These are phyloP conservation scores for Limnephilus lunatus DNA, from an alignment of 2,888 invertebrate genomes.

Conservation along the genomic window DNA sequence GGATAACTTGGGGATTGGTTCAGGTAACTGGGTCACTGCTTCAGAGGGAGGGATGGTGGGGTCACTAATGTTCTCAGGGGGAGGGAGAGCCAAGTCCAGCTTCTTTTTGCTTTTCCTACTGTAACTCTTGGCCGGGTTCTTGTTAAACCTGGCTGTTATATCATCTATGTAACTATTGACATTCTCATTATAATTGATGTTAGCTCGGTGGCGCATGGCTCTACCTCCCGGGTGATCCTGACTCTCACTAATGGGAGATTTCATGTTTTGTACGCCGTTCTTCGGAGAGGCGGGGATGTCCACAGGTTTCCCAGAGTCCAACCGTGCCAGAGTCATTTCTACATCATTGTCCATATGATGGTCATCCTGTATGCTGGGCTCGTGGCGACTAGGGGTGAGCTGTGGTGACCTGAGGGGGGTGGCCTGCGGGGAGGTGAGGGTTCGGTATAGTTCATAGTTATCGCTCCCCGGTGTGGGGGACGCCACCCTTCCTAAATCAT, in stretches of 20 bases:
- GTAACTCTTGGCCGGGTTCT: conserved; percentile 68
- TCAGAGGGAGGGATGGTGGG: conserved; percentile 67
- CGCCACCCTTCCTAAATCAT: conserved; percentile 68
- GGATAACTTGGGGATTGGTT: conserved; percentile 68
- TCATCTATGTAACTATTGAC: conserved; percentile 76
- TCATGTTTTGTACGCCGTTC: conserved; percentile 44
- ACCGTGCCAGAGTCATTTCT: conserved; percentile 59
- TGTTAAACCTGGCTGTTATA: conserved; percentile 73
- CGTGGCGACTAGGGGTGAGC: conserved; percentile 12
- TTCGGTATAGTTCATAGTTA: conserved; percentile 76
- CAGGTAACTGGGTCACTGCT: conserved; percentile 68
- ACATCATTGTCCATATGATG: conserved; percentile 47
- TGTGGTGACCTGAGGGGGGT: conserved; percentile 31
- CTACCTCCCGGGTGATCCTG: conserved; percentile 72
- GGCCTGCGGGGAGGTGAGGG: conserved; percentile 72
- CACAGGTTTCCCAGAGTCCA: conserved; percentile 59
- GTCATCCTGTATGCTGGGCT: conserved; percentile 56
- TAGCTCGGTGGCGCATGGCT: conserved; percentile 75
- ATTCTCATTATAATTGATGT: conserved; percentile 78
- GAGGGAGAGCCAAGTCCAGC: conserved; percentile 67
- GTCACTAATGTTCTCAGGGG: conserved; percentile 19
- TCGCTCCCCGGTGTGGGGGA: conserved; percentile 77
- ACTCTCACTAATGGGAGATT: conserved; percentile 67
- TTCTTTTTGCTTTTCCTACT: conserved; percentile 73
- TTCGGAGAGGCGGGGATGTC: conserved; percentile 49